Percentiles rank a stretch among this genome's conserved stretches.
Evolutionary conservation across 2,113 vertebrate species (phyloP).

Genomic region (Ifrita kowaldi): DNA sequence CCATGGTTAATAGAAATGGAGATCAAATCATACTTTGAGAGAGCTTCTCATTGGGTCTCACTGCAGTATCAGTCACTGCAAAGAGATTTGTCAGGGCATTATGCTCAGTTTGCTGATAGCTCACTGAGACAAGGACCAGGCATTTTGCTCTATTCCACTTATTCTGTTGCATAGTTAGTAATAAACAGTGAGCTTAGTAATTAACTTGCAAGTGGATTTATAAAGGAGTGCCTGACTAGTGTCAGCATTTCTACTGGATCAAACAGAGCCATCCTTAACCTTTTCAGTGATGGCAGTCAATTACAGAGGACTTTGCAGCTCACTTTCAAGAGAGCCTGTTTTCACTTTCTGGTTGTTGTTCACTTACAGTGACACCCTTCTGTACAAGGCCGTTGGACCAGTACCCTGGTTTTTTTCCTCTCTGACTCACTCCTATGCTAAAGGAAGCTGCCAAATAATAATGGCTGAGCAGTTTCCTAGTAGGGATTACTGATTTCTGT

Average conservation of each 20-base stretch:
- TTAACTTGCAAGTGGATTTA: background rate
- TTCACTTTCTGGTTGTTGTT: background rate
- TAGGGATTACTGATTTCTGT: background rate
- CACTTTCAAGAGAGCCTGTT: background rate
- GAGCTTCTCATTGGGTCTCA: background rate
- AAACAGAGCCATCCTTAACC: background rate
- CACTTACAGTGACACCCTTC: background rate
- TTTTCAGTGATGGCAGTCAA: background rate
- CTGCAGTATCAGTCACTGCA: background rate
- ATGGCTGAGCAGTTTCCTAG: slow-evolving; percentile 26
- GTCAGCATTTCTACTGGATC: background rate
- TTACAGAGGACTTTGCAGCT: background rate
- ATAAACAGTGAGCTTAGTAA: background rate
- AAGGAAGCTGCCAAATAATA: slow-evolving; percentile 38
- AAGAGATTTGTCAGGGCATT: background rate
- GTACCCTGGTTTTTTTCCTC: background rate
- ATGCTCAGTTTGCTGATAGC: background rate
- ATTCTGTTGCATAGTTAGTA: background rate
- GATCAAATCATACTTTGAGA: background rate
- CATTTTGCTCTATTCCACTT: background rate
- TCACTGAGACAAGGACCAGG: background rate
- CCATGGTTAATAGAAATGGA: background rate
- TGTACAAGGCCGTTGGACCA: background rate
- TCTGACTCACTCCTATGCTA: background rate
- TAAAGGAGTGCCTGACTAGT: background rate